Evolutionary conservation across 30 jellyfish, hydroid and myxozoan genomes (phyloP), one percentile per base, ranked within the genome.

Genomic region (Hydractinia echinata): DNA sequence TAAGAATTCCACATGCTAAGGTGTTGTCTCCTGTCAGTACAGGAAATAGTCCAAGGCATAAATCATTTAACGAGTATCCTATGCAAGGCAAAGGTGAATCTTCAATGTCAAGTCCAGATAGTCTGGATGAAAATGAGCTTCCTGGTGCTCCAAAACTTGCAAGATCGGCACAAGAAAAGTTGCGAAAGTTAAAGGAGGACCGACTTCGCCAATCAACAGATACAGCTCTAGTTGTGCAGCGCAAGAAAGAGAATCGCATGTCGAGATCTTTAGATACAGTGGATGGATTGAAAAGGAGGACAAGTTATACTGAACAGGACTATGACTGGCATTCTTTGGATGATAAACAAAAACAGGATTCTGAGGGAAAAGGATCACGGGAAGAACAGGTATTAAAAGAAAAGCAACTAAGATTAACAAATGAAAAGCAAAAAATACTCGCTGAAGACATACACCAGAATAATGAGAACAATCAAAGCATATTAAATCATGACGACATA

Each of bases 1-100:
- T 77, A 5, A 77, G 66, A 77, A 77, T 76, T 10, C 85, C 85
- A 16, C 54, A 55, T 53, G 85, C 85, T 54, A 77, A 64, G 44
- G 7, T 13, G 10, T 11, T 77, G 76, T 77, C 85, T 9, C 85
- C 84, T 4, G 55, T 60, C 54, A 64, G 74, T 13, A 44, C 74
- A 7, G 18, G 19, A 7, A 13, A 51, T 64, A 51, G 74, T 64
- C 44, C 44, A 30, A 30, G 44, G 44, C 44, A 30, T 30, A 30
- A 30, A 30, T 30, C 44, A 30, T 30, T 30, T 30, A 30, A 30
- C 44, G 44, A 30, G 44, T 30, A 30, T 30, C 44, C 44, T 30
- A 64, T 6, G 18, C 51, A 64, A 13, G 8, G 4, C 4, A 64
- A 64, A n/a, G 19, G 39, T 64, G 19, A n/a, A 51, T 44, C 51